Evolutionary conservation across 1,140 invertebrate species (phyloP).

Genomic region (Ceratina calcarata): DNA sequence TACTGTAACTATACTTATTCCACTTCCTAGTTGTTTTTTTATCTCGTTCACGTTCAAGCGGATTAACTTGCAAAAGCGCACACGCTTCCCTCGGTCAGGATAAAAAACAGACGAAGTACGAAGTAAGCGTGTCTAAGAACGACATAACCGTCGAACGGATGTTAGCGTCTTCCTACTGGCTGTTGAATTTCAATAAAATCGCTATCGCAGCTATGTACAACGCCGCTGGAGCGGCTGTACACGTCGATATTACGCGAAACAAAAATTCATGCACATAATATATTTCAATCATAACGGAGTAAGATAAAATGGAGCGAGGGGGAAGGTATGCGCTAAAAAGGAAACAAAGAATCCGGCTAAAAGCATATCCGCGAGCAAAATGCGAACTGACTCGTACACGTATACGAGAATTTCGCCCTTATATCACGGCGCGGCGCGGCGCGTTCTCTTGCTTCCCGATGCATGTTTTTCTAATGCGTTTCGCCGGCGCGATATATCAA

Average conservation of each 20-base stretch:
- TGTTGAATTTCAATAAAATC: conserved; percentile 20
- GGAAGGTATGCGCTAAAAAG: not conserved
- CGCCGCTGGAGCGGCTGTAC: not conserved
- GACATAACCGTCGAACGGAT: not conserved
- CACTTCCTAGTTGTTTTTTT: not conserved
- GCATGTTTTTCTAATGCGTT: not conserved
- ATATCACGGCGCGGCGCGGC: not conserved
- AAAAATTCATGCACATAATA: conserved; percentile 11
- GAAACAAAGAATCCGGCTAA: conserved; percentile 27
- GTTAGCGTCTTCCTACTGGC: not conserved
- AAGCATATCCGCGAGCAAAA: conserved; percentile 40
- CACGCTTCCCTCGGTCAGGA: not conserved
- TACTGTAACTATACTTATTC: not conserved
- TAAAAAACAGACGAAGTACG: not conserved
- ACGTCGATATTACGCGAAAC: conserved; percentile 18
- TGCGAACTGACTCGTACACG: conserved; percentile 34
- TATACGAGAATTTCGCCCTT: conserved; percentile 1
- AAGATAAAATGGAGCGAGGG: too few species aligned
- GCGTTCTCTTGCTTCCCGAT: not conserved
- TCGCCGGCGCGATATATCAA: not conserved
- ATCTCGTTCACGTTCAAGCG: not conserved
- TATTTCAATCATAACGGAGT: not conserved
- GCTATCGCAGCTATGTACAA: not conserved
- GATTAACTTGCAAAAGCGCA: not conserved
- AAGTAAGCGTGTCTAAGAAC: not conserved